Evolutionary conservation across 2,113 vertebrate genomes (phyloP).

Genomic region (Variabilichromis moorii): DNA sequence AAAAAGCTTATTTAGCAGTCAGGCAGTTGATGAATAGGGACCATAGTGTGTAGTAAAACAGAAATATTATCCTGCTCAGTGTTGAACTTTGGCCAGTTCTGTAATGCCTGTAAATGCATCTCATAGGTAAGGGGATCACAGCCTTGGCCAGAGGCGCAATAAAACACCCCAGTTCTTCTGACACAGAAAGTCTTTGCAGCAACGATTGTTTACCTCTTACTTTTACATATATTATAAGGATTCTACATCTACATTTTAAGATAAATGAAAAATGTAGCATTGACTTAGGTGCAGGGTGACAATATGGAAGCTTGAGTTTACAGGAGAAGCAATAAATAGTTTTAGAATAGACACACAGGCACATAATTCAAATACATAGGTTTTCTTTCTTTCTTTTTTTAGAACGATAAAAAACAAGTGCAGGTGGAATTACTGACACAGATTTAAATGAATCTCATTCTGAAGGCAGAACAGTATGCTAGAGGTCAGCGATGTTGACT

Average conservation of each 20-base stretch:
- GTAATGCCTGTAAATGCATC: slow-evolving; percentile 55
- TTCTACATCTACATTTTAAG: background rate
- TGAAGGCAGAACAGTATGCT: background rate
- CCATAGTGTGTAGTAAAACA: slow-evolving; percentile 52
- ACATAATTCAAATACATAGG: background rate
- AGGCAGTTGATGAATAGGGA: slow-evolving; percentile 22
- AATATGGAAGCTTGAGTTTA: background rate
- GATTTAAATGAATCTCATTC: slow-evolving; percentile 1
- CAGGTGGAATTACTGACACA: background rate
- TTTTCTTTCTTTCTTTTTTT: background rate
- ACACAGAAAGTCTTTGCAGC: background rate
- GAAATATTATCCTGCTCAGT: slow-evolving; percentile 38
- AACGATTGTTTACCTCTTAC: background rate
- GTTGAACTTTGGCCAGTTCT: slow-evolving; percentile 52
- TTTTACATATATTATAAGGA: background rate
- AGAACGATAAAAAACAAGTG: background rate
- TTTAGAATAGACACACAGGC: background rate
- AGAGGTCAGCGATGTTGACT: slow-evolving; percentile 6
- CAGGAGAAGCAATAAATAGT: background rate
- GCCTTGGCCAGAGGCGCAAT: slow-evolving; percentile 31
- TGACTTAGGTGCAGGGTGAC: background rate
- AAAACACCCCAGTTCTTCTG: slow-evolving; percentile 25
- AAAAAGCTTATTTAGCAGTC: slow-evolving; percentile 29
- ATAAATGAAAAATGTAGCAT: background rate
- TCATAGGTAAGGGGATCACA: slow-evolving; percentile 41